Conservation (phyloP, 30 jellyfish, hydroid and myxozoan species). For the Turritopsis rubra region DNA sequence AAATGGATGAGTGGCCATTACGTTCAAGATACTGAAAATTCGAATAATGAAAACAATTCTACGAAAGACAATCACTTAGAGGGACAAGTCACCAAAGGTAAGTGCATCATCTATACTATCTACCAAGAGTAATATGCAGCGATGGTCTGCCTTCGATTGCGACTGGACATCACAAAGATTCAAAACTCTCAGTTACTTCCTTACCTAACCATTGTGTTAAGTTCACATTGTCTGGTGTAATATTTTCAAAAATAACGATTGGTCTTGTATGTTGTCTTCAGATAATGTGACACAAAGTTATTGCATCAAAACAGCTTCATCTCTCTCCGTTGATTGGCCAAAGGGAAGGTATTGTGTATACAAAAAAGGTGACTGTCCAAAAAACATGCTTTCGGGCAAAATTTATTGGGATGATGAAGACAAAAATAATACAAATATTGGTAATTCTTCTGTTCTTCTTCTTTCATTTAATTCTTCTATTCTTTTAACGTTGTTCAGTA, state of each 20-base stretch:
- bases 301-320: slow-evolving; percentile 14
- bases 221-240: no score
- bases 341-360: slow-evolving; percentile 32
- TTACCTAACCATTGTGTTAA: no score
- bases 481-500: background rate
- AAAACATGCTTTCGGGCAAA: slow-evolving; percentile 13
- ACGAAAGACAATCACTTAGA: slow-evolving; percentile 23
- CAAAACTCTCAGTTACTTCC: no score
- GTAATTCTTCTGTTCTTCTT: background rate
- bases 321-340: slow-evolving; percentile 6
- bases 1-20: slow-evolving; percentile 33
- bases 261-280: background rate
- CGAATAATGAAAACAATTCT: slow-evolving; percentile 20
- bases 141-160: background rate
- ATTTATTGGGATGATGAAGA: slow-evolving; percentile 49
- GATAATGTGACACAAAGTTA: slow-evolving; percentile 5
- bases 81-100: slow-evolving; percentile 43
- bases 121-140: no score
- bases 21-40: slow-evolving; percentile 40
- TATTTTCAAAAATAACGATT: no score
- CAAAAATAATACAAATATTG: slow-evolving; percentile 19
- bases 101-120: no score
- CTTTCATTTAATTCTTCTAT: background rate
- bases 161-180: background rate
- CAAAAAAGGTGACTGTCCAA: slow-evolving; percentile 34